Base-by-base conservation (phyloP, 2,113 vertebrate species). In the Pachyramphus minor region DNA sequence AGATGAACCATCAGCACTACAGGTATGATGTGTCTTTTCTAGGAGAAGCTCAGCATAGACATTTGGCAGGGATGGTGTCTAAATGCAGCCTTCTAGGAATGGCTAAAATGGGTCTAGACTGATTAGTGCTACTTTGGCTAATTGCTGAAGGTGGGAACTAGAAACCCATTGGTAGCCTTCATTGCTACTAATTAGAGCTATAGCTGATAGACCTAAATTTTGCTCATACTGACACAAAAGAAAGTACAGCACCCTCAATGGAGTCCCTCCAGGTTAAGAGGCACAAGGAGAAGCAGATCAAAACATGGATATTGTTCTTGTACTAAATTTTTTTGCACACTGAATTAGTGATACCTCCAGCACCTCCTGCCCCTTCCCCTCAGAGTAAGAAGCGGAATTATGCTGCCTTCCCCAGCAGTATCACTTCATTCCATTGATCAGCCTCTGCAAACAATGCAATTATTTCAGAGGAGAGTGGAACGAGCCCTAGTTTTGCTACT, bases 381-480 rank as follows among this genome's bases (percentile, higher is more conserved):
- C 80, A 27, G 39, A 83, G 59, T 24, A 75, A 93, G 56, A 90
- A 88, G 71, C 45, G 64, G 66, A 47, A 66, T 66, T 77, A 42
- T 11, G 33, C 76, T 33, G 50, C 69, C n/a, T 90, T 78, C 55
- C 71, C 84, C 89, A 72, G 55, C 73, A 77, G 41, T 52, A 90
- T 28, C 88, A 53, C 49, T 67, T 92, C 80, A n/a, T 92, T 85
- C 28, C 74, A 53, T 41, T 81, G 69, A 93, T 87, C 66, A 88
- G 81, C 44, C 73, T 92, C 79, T 94, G 95, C 85, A 96, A 98
- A 97, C 95, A 97, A 94, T 91, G 95, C 96, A 97, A 96, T 98
- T 97, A 98, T 97, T 96, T 97, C 95, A 96, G 95, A 92, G 87
- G 86, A 84, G 95, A 97, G 94, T 88, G 95, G 93, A 94, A 81